Evolutionary conservation across 2,113 vertebrate species (phyloP), one percentile per base, ranked within the genome.

Genomic region (Poeciliopsis retropinna): DNA sequence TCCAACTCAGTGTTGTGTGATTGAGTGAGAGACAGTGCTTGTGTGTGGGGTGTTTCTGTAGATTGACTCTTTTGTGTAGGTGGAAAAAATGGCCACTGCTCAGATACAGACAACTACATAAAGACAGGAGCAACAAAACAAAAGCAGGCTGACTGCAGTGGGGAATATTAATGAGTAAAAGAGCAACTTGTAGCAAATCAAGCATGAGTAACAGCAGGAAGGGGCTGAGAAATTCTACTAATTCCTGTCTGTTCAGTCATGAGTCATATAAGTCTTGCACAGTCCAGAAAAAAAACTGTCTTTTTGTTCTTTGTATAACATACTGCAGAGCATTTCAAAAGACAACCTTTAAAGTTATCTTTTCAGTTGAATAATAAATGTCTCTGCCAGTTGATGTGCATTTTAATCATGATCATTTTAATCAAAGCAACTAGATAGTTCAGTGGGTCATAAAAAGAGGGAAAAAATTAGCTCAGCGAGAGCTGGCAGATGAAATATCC

Each of bases 81-180:
- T 84, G 90, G 89, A 11, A 12, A 12, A 92, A 85, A 86, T 64
- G 81, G 85, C 87, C 82, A 88, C 73, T 89, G 72, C 81, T 89
- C 74, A 81, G 81, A 79, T 74, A 86, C 64, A 67, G 78, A 81
- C 78, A 72, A 87, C 68, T 72, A 76, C 78, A 85, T 79, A 87
- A 89, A 87, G 78, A 87, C 32, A 62, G 78, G 72, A 87, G 73
- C 29, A 69, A 64, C 76, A 88, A 57, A 81, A 85, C 72, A 88
- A 85, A 83, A 82, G 73, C 60, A 70, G 76, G 78, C 73, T 60
- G 64, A 84, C 73, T 78, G 80, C 78, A 70, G 67, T 9, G 60
- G 63, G 91, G 91, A 89, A 87, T 93, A 92, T 92, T 93, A 80
- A 93, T 92, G 30, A 87, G 79, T 47, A 8, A 37, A 41, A 15